phyloP scores from a whole-genome alignment of 2,113 vertebrate genomes.

The Brienomyrus brachyistius region DNA sequence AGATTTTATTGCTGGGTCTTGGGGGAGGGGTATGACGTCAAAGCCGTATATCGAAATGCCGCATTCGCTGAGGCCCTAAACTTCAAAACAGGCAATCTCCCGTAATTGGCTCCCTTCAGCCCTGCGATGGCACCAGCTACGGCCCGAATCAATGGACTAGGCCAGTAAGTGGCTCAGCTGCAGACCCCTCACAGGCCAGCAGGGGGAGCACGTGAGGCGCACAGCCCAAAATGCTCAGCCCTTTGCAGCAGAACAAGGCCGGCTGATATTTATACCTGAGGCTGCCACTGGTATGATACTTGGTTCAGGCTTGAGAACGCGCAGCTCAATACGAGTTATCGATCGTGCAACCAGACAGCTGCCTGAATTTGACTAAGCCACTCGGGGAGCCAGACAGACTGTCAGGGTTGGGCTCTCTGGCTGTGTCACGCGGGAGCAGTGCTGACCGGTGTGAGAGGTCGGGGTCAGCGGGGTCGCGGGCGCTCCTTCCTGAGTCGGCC shows the following conservation, averaged over 20 bases:
- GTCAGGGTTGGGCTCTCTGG: neutral
- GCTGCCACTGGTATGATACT: neutral
- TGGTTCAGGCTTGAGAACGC: neutral
- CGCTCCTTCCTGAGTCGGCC: slow-evolving; percentile 75
- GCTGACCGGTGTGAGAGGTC: slow-evolving; percentile 81
- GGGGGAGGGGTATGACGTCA: neutral
- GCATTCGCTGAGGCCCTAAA: neutral
- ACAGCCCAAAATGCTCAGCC: too few species aligned
- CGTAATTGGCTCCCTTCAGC: neutral
- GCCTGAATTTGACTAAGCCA: neutral
- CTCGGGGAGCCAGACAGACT: neutral
- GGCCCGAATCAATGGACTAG: neutral
- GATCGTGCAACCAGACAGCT: neutral
- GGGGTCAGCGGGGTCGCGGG: slow-evolving; percentile 81
- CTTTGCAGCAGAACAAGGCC: neutral
- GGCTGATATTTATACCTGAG: neutral
- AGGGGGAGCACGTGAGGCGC: neutral
- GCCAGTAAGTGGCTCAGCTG: neutral
- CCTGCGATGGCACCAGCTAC: neutral
- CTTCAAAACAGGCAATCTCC: neutral
- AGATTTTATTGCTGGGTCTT: neutral
- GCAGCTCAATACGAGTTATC: neutral
- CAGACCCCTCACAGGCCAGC: neutral
- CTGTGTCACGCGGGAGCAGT: too few species aligned
- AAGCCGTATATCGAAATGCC: neutral